Evolutionary conservation across 1,140 invertebrate species (phyloP), one percentile per base, ranked within the genome.

Genomic region (Bombus ignitus): DNA sequence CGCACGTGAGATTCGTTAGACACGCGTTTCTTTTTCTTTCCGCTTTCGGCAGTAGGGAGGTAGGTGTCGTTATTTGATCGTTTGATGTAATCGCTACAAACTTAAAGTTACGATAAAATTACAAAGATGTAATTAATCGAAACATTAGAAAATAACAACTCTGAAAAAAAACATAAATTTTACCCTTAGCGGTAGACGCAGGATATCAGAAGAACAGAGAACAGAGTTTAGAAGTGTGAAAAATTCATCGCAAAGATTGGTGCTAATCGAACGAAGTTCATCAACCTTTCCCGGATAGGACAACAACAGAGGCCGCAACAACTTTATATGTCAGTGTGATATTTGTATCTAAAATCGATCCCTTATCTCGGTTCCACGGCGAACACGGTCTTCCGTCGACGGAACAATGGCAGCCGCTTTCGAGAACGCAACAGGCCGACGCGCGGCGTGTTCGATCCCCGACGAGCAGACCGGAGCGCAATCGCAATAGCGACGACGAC

Each of bases 351-450:
- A 68, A 83, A 83, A 83, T 83, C 25, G 81, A 77, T 83, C 44
- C 28, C 32, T 83, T 83, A 83, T 83, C 81, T 83, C 73, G 44
- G 10, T 53, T 66, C 62, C 18, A 37, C 70, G 70, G 70, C n/a
- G 44, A 76, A 59, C 47, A 62, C 71, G 28, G 35, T 82, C 73
- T 35, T 81, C 62, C 84, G 44, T 59, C 68, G 70, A 80, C 35
- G 76, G 85, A 59, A 86, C 85, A 83, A 83, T 83, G 84, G 71
- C 32, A 35, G 82, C 71, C n/a, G 66, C 57, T 42, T 83, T 74
- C 15, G 59, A 42, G 79, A 32, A 84, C 62, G 81, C 65, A 47
- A 82, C 35, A 71, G 39, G 39, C 39, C 65, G 57, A 57, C 72
- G 28, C 62, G 70, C 44, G 42, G 37, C 71, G 42, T 74, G 73